Base-by-base conservation (phyloP, 2,888 invertebrate species). In the Drosophila sordidula region DNA sequence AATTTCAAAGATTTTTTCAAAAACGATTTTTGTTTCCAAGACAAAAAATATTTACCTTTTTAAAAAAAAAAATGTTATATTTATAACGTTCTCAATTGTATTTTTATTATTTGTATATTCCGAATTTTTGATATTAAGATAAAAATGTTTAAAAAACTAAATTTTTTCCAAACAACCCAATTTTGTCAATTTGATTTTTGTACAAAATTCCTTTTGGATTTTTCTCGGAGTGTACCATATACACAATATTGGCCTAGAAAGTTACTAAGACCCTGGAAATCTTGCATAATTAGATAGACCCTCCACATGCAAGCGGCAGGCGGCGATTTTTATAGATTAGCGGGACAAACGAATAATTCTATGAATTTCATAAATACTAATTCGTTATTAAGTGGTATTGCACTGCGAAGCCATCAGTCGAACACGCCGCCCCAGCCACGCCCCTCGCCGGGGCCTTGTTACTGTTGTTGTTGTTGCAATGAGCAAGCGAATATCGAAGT, bases 311-410 rank as follows among this genome's bases (percentile, higher is more conserved):
- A 70, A 85, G 50, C 75, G 8, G 34, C 57, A 57, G 49, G 29
- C 36, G 26, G 56, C 41, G 64, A 80, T 74, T 67, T 78, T 67
- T 72, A 58, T 66, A 69, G 80, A 85, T 81, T 81, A 86, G 58
- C 74, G 62, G 66, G 73, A 69, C 63, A 66, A 72, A 77, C 54
- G 65, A 54, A 77, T 72, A 66, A 70, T 86, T 88, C 81, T 80
- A 88, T 89, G 84, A 87, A 88, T 80, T 73, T 86, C 89, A 88
- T 84, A 86, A 84, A 84, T 87, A 86, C 66, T 88, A 88, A 86
- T 88, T 84, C 63, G 72, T 64, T 59, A 68, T 78, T 63, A 55
- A 55, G 32, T 59, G 47, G 29, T 51, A 41, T 14, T 12, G 34
- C 34, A 34, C 11, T 12, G 12, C 12, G 12, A 29, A 29, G 9